phyloP scores from a whole-genome alignment of 2,113 vertebrate species.

The Helogale parvula region DNA sequence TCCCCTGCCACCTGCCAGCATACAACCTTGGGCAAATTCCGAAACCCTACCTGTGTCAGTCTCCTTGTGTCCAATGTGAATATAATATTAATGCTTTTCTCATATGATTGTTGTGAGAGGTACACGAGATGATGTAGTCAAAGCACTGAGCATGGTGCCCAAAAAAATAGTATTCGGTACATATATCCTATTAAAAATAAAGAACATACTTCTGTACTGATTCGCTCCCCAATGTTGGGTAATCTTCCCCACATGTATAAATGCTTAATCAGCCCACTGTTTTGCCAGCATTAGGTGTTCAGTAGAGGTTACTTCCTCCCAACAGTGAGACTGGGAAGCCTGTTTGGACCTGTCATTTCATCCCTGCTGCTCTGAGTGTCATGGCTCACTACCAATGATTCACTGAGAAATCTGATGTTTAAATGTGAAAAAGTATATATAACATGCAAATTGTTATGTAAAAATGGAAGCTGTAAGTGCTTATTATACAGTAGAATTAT shows the following conservation, averaged over 20 bases:
- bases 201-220: background rate
- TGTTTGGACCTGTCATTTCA: conserved; percentile 3
- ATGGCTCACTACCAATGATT: background rate
- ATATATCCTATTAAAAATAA: background rate
- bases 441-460: background rate
- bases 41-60: background rate
- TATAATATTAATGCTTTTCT: background rate
- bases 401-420: background rate
- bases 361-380: background rate
- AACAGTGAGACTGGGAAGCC: background rate
- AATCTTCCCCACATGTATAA: background rate
- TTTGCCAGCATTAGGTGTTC: background rate
- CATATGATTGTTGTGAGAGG: background rate
- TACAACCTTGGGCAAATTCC: background rate
- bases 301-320: background rate
- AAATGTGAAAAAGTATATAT: background rate
- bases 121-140: background rate
- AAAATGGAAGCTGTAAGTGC: background rate
- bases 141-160: background rate
- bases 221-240: background rate
- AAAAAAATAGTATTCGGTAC: background rate
- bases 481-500: background rate
- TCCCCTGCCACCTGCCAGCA: background rate
- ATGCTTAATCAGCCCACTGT: background rate
- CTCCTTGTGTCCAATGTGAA: background rate